Base-by-base conservation (phyloP, 1,140 invertebrate species). In the Apis florea region DNA sequence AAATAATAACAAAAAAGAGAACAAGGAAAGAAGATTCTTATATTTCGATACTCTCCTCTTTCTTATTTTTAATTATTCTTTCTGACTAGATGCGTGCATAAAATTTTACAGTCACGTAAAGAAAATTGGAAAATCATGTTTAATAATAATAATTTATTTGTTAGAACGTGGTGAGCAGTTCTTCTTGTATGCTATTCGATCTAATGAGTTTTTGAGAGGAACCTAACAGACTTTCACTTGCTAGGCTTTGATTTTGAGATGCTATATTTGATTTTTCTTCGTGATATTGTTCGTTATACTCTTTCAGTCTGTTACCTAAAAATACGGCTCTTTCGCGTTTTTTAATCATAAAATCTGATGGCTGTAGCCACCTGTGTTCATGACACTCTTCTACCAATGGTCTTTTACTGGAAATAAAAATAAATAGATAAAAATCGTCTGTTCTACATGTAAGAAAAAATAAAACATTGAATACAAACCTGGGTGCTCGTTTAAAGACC, bases 301-400 rank as follows among this genome's bases (percentile, higher is more conserved):
- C 95, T 94, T 97, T 97, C 51, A 98, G 94, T 89, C 96, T 95
- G 90, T 96, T 97, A 51, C 97, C 96, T 51, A 97, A 93, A 93
- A 98, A 98, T 67, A 97, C 94, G n/a, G 97, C 96, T 83, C 97
- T 94, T 92, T 99, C 98, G 58, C 98, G 95, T 90, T 98, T 98
- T 93, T 97, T 98, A 73, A 98, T 96, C 96, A 99, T 98, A 90
- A 96, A 97, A 91, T 99, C 98, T 5, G 97, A 97, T 8, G 97
- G 96, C 82, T 97, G 95, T 24, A 99, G 94, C 98, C 99, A 99
- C 92, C 98, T 96, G 92, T 99, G 98, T 90, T 99, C 98, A 88
- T 98, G 95, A 89, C 98, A 98, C 93, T 99, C 98, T 89, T 99
- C 98, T 0, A 97, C 96, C 64, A 96, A 96, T 72, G 98, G 98